phyloP scores from a whole-genome alignment of 2,797 vertebrate species.

The Apogon talboti region DNA sequence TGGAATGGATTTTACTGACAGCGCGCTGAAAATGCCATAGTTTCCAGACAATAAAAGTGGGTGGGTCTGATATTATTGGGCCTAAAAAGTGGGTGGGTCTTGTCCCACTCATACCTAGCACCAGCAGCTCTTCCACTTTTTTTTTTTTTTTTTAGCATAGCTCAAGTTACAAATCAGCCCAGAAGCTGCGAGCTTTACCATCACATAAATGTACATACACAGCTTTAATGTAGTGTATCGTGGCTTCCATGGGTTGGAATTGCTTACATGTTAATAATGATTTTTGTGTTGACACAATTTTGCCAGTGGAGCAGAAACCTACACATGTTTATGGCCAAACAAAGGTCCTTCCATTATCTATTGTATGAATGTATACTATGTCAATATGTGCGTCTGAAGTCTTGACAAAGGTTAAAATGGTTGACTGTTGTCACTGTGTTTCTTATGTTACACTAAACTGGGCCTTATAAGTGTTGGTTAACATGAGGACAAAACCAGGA shows the following conservation, averaged over 20 bases:
- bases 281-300: background rate
- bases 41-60: too few relatives aligned
- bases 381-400: background rate
- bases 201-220: too few relatives aligned
- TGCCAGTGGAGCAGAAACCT: background rate
- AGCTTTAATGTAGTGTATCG: too few relatives aligned
- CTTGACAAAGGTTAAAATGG: conserved; percentile 2
- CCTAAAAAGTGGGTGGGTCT: too few relatives aligned
- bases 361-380: background rate
- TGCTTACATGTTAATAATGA: background rate
- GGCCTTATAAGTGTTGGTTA: background rate
- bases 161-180: too few relatives aligned
- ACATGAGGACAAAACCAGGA: background rate
- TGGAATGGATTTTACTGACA: too few relatives aligned
- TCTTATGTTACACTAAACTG: background rate
- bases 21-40: too few relatives aligned
- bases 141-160: too few relatives aligned
- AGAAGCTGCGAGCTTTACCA: too few relatives aligned
- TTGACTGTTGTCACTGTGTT: conserved; percentile 8
- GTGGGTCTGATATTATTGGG: too few relatives aligned
- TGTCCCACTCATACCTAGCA: too few relatives aligned
- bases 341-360: background rate
- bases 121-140: too few relatives aligned
- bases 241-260: background rate
- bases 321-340: conserved; percentile 13